Percentiles rank a stretch among this genome's conserved stretches.
Evolutionary conservation across 2,888 invertebrate genomes (phyloP).

Genomic region (Schizotus pectinicornis): DNA sequence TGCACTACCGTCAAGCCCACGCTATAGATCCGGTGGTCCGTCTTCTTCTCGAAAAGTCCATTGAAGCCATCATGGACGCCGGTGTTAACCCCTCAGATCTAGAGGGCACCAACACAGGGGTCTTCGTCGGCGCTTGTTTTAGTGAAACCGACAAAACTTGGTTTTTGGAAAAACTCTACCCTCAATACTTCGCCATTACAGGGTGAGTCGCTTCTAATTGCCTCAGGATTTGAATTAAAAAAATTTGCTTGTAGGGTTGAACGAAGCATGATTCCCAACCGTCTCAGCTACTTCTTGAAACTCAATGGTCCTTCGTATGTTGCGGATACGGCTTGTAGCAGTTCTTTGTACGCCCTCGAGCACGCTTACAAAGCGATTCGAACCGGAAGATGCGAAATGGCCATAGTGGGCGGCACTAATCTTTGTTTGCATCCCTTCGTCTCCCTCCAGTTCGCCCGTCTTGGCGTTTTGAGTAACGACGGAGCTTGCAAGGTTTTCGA

Average conservation of each 20-base stretch:
- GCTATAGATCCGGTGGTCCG: constrained; percentile 65
- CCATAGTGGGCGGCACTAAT: constrained; percentile 88
- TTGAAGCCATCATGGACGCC: constrained; percentile 68
- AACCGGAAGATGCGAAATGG: constrained; percentile 83
- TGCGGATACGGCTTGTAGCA: constrained; percentile 95
- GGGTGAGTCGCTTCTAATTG: constrained; percentile 58
- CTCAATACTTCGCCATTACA: constrained; percentile 61
- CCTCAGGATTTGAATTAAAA: no score
- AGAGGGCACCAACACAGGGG: constrained; percentile 76
- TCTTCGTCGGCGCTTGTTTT: constrained; percentile 79
- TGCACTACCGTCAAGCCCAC: constrained; percentile 72
- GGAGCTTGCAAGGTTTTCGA: constrained; percentile 92
- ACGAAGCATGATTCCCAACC: constrained; percentile 91
- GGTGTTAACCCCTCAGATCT: constrained; percentile 72
- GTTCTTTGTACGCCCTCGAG: constrained; percentile 86
- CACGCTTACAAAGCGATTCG: constrained; percentile 78
- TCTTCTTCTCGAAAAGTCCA: constrained; percentile 65
- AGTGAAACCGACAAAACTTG: constrained; percentile 79
- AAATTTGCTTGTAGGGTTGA: constrained; percentile 55
- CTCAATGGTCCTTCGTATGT: constrained; percentile 89
- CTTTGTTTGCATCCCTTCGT: constrained; percentile 87
- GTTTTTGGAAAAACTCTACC: constrained; percentile 73
- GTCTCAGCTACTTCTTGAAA: constrained; percentile 88
- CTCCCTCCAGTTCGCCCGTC: constrained; percentile 85
- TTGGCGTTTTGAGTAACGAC: constrained; percentile 77